phyloP scores from a whole-genome alignment of 2,113 vertebrate species.

The Antechinus flavipes region DNA sequence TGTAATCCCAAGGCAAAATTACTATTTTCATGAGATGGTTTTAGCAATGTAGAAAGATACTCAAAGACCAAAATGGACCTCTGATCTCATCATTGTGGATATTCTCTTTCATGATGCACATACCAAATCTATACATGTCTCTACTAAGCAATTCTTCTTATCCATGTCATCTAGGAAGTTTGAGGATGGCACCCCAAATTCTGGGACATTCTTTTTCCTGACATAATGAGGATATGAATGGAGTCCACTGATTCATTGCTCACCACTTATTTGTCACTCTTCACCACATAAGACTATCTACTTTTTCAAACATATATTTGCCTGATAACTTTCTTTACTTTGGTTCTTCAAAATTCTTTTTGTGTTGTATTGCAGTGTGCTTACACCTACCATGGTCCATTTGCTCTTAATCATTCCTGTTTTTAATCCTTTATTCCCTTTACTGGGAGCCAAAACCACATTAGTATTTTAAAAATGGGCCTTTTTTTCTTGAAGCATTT shows the following conservation, averaged over 20 bases:
- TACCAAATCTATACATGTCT: not conserved
- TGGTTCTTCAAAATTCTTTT: not conserved
- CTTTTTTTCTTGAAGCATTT: not conserved
- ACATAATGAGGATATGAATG: not conserved
- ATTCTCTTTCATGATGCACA: not conserved
- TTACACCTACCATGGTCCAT: not conserved
- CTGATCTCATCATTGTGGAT: not conserved
- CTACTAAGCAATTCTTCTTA: not conserved
- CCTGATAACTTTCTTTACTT: not conserved
- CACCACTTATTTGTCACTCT: not conserved
- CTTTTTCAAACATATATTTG: not conserved
- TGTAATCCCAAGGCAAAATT: not conserved
- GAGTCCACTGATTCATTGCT: not conserved
- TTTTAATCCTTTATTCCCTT: not conserved
- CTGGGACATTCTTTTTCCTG: not conserved
- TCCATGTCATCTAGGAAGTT: not conserved
- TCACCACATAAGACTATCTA: not conserved
- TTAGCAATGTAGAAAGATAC: not conserved
- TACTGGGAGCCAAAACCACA: not conserved
- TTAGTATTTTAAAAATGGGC: not conserved
- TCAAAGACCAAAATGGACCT: not conserved
- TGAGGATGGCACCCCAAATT: not conserved
- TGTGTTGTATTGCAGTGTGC: not conserved
- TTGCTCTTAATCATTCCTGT: not conserved
- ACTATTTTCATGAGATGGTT: not conserved